These are phyloP conservation scores for Dromiciops gliroides DNA, from an alignment of 2,113 vertebrate species.

Conservation along the genomic window DNA sequence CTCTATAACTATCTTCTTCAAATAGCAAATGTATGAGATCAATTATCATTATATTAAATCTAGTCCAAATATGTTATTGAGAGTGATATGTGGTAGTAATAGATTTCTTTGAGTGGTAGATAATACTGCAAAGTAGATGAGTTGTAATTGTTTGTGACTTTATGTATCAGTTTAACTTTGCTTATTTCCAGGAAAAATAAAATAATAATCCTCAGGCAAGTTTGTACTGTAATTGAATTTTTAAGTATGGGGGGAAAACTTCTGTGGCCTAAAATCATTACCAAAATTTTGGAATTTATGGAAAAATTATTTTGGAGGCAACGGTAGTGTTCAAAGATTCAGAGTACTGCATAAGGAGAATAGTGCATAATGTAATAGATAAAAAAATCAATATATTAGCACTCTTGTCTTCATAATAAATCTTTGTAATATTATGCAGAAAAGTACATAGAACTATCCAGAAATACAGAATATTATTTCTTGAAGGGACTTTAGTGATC, in stretches of 20 bases:
- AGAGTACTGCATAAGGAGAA: background rate
- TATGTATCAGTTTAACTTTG: background rate
- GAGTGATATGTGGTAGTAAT: background rate
- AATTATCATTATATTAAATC: background rate
- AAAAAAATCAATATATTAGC: background rate
- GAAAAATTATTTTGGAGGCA: background rate
- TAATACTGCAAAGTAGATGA: background rate
- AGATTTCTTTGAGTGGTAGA: background rate
- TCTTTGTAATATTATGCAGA: background rate
- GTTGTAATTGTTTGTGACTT: background rate
- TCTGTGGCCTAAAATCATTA: background rate
- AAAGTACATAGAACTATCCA: background rate
- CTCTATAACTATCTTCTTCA: background rate
- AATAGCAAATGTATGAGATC: background rate
- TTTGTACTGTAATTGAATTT: background rate
- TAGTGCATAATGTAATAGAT: too few relatives aligned
- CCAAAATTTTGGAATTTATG: background rate
- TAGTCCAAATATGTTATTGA: background rate
- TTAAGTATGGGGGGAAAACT: background rate
- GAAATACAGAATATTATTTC: background rate
- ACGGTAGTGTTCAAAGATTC: background rate
- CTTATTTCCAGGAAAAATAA: background rate
- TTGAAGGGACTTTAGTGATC: background rate
- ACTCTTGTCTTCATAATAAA: background rate
- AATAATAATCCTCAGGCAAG: background rate